These are phyloP conservation scores for Bombylius discolor DNA, from an alignment of 2,888 invertebrate species.

Conservation along the genomic window DNA sequence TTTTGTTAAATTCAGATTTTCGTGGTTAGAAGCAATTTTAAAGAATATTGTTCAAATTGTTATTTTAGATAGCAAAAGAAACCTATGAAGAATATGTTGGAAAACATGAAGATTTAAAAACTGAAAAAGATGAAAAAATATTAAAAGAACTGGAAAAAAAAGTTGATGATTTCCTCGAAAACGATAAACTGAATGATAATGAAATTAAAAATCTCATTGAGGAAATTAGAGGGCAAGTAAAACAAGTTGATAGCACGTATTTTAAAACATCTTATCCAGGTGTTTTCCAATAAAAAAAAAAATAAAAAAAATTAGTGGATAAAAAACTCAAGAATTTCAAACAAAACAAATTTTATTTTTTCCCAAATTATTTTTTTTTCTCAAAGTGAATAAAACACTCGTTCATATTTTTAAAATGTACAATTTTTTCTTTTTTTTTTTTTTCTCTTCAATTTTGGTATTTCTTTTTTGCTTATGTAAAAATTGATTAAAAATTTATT, in stretches of 20 bases:
- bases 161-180: slow-evolving; percentile 28
- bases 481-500: too few species aligned
- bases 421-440: neutral
- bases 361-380: neutral
- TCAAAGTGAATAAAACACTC: neutral
- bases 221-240: slow-evolving; percentile 29
- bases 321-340: too few species aligned
- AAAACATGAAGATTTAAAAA: slow-evolving; percentile 26
- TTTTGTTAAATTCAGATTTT: neutral
- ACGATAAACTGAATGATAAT: slow-evolving; percentile 26
- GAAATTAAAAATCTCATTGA: slow-evolving; percentile 28
- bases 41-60: too few species aligned
- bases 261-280: slow-evolving; percentile 25
- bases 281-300: neutral
- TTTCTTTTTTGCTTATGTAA: too few species aligned
- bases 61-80: slow-evolving; percentile 22
- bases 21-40: too few species aligned
- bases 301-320: neutral
- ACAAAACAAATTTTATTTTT: neutral
- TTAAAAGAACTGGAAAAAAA: slow-evolving; percentile 29
- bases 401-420: neutral
- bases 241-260: slow-evolving; percentile 29
- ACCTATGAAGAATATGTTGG: slow-evolving; percentile 29
- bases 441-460: neutral
- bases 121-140: slow-evolving; percentile 26